Evolutionary conservation across 2,797 vertebrate species (phyloP), one percentile per base, ranked within the genome.

Genomic region (Ateles fusciceps): DNA sequence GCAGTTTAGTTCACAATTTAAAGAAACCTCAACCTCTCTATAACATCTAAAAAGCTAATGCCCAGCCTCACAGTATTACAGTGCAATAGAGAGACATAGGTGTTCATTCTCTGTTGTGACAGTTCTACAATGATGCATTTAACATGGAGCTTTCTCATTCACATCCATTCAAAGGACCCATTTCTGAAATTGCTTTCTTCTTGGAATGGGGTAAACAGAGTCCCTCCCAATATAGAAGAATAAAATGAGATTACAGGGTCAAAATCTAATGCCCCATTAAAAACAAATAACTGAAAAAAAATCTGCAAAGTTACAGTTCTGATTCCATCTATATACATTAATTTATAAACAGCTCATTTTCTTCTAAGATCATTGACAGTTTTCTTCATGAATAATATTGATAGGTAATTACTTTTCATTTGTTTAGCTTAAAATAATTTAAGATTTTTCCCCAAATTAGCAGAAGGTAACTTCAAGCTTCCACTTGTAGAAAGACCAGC

Each of bases 151-250:
- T 46, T 91, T 89, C 22, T 72, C 85, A 84, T 59, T 81, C 30
- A 59, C 88, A 44, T 64, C 36, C 30, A 21, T 48, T 74, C 39
- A n/a, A 81, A 21, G 2, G 24, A 86, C 85, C n/a, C 36, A 72
- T 64, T 91, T 89, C 28, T 94, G 61, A 95, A 91, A 93, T 76
- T 78, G 7, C 44, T 91, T 92, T 91, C 33, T 79, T 87, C 64
- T 81, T 80, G 9, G 14, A 87, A 89, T 24, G 21, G 39, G 14
- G 7, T 46, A 74, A 87, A 52, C 30, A 88, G 42, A 24, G 33
- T 96, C 12, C 61, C 7, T 87, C 75, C 28, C 30, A 57, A 64
- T 83, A n/a, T 89, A 3, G 9, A 13, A 95, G n/a, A 59, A 75
- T 39, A 95, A 94, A 79, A 84, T 90, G 44, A 88, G 50, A 88